phyloP scores from a whole-genome alignment of 2,797 vertebrate genomes.

The Pelodytes ibericus region DNA sequence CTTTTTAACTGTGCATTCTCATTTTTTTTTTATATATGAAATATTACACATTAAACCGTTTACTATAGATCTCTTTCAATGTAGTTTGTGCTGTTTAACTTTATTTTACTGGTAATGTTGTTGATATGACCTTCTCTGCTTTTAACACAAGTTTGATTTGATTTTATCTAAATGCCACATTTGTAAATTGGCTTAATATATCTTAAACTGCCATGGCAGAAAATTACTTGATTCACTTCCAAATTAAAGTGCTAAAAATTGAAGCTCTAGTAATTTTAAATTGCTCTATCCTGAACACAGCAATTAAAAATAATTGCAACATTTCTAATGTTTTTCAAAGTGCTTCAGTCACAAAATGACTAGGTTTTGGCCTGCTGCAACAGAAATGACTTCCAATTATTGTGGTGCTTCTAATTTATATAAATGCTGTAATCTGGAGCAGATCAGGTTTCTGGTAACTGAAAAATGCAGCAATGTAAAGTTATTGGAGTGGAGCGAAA shows the following conservation, averaged over 20 bases:
- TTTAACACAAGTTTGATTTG: constrained; percentile 52
- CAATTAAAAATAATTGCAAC: constrained; percentile 68
- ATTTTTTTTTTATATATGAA: too few relatives aligned
- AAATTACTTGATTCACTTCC: constrained; percentile 61
- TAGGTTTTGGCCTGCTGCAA: constrained; percentile 53
- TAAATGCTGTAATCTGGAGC: constrained; percentile 47
- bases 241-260: constrained; percentile 60
- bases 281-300: constrained; percentile 62
- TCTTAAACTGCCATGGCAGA: constrained; percentile 60
- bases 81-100: constrained; percentile 15
- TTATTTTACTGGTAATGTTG: constrained; percentile 37
- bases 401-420: constrained; percentile 50
- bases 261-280: constrained; percentile 63
- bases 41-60: too few relatives aligned
- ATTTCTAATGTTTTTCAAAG: constrained; percentile 59
- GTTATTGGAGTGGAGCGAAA: constrained; percentile 39
- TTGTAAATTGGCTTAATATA: constrained; percentile 60
- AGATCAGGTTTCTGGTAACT: constrained; percentile 25
- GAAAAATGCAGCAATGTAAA: constrained; percentile 32
- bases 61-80: constrained; percentile 21
- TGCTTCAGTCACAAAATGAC: constrained; percentile 52
- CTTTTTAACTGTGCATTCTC: too few relatives aligned
- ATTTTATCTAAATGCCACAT: constrained; percentile 59
- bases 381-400: constrained; percentile 47
- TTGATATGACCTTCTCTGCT: constrained; percentile 51